Evolutionary conservation across 2,797 vertebrate genomes (phyloP).

Genomic region (Xerus rutilus): DNA sequence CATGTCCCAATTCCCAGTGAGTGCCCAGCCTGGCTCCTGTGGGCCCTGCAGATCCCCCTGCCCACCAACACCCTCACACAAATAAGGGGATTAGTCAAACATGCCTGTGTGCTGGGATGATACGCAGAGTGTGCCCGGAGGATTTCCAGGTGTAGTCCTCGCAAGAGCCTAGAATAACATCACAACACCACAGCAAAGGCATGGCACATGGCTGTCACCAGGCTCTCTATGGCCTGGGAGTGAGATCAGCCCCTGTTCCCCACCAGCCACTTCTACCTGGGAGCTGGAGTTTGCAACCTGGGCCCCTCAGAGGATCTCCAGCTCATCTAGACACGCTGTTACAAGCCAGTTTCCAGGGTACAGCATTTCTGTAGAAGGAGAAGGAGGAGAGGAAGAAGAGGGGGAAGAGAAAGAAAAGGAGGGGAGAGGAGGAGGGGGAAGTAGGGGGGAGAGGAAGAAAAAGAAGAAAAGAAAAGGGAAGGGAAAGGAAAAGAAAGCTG

Average conservation of each 20-base stretch:
- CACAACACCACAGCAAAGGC: neutral
- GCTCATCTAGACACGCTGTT: neutral
- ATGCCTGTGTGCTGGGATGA: neutral
- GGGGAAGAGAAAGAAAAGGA: too few species aligned
- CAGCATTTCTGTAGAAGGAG: neutral
- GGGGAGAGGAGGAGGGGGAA: too few species aligned
- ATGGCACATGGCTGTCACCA: accelerated
- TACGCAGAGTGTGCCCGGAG: accelerated
- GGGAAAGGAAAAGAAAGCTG: neutral
- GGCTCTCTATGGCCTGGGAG: neutral
- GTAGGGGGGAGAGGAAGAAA: too few species aligned
- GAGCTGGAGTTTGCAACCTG: neutral
- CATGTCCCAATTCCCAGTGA: accelerated
- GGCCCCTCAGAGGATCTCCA: too few species aligned
- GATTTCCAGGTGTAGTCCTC: neutral
- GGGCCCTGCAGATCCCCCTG: accelerated
- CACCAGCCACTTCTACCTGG: accelerated
- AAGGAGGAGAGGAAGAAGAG: neutral
- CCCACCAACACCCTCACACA: accelerated
- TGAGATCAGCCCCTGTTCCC: accelerated
- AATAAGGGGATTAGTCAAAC: accelerated
- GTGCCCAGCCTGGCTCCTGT: accelerated
- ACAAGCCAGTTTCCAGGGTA: neutral
- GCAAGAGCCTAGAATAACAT: too few species aligned
- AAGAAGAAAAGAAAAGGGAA: neutral